Base-by-base conservation (phyloP, 2,888 invertebrate genomes). In the Scaptomyza cyrtandrae region DNA sequence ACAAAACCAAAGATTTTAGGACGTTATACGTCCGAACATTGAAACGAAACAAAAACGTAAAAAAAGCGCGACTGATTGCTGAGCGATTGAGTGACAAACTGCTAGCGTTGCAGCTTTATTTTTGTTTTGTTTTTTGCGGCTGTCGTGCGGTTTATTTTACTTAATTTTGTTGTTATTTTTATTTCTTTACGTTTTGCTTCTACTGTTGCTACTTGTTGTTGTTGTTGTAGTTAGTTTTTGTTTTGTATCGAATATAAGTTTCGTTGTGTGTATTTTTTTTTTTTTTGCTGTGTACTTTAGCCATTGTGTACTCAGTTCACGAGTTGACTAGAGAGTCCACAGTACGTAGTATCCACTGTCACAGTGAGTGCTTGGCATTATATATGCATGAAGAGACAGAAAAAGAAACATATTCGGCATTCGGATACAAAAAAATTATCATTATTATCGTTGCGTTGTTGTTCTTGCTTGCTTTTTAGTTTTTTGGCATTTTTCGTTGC, bases 51-150 rank as follows among this genome's bases (percentile, higher is more conserved):
- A 44, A n/a, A 16, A 55, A 55, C 41, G n/a, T 16, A 60, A 10
- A 33, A 33, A 33, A 33, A 33, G 10, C 7, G 84, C 83, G 83
- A 78, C 86, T 80, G 83, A 82, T 84, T 83, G 74, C 83, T 75
- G 70, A 71, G 76, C 83, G 83, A 84, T 84, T 86, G 83, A 84
- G 81, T 84, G 83, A 86, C 83, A 84, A 84, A 84, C 83, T 84
- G 83, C 83, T 80, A 49, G 81, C 83, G 66, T 71, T 72, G 86
- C 81, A 14, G 37, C 59, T 72, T 80, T 78, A 72, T 72, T 49
- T 49, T 33, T 31, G 33, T 33, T 19, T 48, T 70, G 74, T 83
- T 45, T 46, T 35, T 50, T n/a, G 33, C 61, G 61, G 73, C 66
- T 81, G 77, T 70, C 69, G 69, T 71, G 83, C 75, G 83, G 83